Evolutionary conservation across 2,113 vertebrate species (phyloP), one percentile per base, ranked within the genome.

Genomic region (Sceloporus tristichus): DNA sequence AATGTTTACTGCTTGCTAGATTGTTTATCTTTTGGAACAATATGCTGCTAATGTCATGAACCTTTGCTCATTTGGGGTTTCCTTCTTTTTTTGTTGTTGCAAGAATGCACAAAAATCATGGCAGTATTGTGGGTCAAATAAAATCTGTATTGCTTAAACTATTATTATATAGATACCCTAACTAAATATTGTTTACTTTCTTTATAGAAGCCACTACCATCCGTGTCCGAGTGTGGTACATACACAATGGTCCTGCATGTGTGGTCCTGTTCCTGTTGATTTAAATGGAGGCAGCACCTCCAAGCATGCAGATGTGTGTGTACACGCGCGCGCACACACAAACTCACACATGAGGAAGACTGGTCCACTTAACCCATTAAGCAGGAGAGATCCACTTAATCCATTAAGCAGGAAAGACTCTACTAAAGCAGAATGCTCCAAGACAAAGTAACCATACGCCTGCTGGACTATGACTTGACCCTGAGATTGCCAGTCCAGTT

Each of bases 1-100:
- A 92, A 65, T 90, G 83, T 89, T 87, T 87, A 85, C 62, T 86
- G 88, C 94, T 85, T 76, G 9, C 86, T 94, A 73, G 1, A 0
- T 13, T 73, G 25, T 40, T 9, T 79, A 66, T 91, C 91, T 89
- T 81, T 90, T 66, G 5, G 8, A 42, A 73, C 38, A 10, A 5
- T 34, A 74, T 91, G 92, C 38, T 56, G 80, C 10, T 85, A 75
- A 82, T 40, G 9, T 56, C 88, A 88, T 0, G 54, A n/a, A 80
- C 86, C 1, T 77, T 84, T 9, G 21, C 4, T 34, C 71, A 65
- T 42, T n/a, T 34, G 29, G 16, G 59, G n/a, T 16, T n/a, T 42
- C 40, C 54, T 14, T 23, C 38, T 9, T 8, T 9, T 8, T 14
- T 82, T 25, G 11, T 10, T n/a, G 21, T 54, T n/a, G 1, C n/a